Base-by-base conservation (phyloP, 2,888 invertebrate species). In the Trachelus stipa region DNA sequence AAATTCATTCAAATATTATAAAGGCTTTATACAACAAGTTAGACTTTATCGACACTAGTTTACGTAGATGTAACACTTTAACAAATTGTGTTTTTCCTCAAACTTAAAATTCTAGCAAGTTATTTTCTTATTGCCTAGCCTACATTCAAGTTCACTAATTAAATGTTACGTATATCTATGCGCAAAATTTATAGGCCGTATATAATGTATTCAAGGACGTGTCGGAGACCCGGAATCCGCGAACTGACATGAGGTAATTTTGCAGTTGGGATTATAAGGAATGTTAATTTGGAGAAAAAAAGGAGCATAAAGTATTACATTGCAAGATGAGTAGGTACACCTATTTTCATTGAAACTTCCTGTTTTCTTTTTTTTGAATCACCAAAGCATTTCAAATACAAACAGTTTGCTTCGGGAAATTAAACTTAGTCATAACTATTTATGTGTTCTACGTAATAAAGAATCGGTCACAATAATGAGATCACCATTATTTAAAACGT, bases 21-120 rank as follows among this genome's bases (percentile, higher is more conserved):
- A 83, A 85, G 83, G 84, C 85, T 87, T 87, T 85, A 84, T 87
- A 87, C 85, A 87, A 77, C 74, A 71, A 82, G 79, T 81, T 79
- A 82, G 83, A 56, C 81, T 76, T 79, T 79, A 82, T 81, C 78
- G 78, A 80, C 79, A 37, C 34, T 74, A 33, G 23, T 33, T 74
- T 74, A 37, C 74, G 37, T 35, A 74, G 74, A n/a, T 74, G n/a
- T 11, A 34, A 35, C 34, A 35, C 34, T 74, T 71, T 35, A n/a
- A 74, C 74, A 37, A 35, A 30, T 12, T 23, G 34, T 74, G 34
- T 33, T 33, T n/a, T 37, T 35, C 37, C 56, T 56, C 37, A 37
- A 74, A 74, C 74, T 35, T 74, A 74, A 15, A 35, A 15, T 74
- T 30, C 74, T 74, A 74, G 9, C 56, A 56, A 71, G 6, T 31